Percentiles rank a stretch among this genome's conserved stretches.
These are phyloP conservation scores for Lepidothrix coronata DNA, from an alignment of 2,113 vertebrate genomes.

Conservation along the genomic window DNA sequence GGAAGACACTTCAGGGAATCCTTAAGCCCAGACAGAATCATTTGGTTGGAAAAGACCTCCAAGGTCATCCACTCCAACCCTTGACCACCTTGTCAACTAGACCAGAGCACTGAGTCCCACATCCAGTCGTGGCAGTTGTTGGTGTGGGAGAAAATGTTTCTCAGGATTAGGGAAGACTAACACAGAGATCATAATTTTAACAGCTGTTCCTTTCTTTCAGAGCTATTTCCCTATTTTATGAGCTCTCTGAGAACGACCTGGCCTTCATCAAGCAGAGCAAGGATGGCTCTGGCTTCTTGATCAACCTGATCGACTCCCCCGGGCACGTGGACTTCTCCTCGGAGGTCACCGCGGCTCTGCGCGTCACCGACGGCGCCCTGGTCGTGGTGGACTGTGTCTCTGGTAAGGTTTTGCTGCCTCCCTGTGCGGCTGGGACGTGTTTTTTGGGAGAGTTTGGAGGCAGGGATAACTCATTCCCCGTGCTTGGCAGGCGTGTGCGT, in stretches of 20 bases:
- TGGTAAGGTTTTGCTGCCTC: constrained; percentile 75
- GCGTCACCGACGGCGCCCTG: constrained; percentile 94
- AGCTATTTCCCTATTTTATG: constrained; percentile 92
- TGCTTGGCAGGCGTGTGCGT: constrained; percentile 86
- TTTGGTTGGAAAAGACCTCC: neutral
- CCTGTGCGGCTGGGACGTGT: fast-evolving
- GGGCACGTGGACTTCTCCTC: constrained; percentile 98
- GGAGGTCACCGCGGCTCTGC: constrained; percentile 93
- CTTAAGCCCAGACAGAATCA: fast-evolving
- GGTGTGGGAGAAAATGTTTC: neutral
- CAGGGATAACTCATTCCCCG: fast-evolving
- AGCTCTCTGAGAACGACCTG: constrained; percentile 85
- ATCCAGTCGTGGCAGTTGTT: neutral
- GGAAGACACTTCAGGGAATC: neutral
- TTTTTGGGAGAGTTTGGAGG: fast-evolving
- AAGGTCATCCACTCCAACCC: neutral
- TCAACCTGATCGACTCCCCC: constrained; percentile 95
- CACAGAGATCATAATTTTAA: fast-evolving
- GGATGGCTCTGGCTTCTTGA: constrained; percentile 91
- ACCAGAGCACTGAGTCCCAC: neutral
- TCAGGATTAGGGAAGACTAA: fast-evolving
- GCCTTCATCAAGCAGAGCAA: constrained; percentile 95
- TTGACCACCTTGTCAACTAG: too few species aligned
- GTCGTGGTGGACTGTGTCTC: constrained; percentile 97
- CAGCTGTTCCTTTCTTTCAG: constrained; percentile 35